These are phyloP conservation scores for Cosmorhoe ocellata DNA, from an alignment of 2,888 invertebrate genomes.

Conservation along the genomic window DNA sequence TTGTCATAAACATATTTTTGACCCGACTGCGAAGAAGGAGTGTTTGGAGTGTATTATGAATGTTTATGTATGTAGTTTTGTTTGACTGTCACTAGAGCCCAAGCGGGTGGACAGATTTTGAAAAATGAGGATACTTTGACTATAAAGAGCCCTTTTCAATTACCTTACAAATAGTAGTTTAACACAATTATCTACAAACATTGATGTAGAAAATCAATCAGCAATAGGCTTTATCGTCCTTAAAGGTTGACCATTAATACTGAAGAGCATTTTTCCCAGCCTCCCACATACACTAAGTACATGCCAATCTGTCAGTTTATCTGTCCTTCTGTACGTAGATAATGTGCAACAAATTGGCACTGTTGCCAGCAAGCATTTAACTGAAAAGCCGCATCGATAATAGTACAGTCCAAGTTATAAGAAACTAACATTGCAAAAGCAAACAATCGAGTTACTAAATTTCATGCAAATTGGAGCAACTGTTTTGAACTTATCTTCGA, in stretches of 20 bases:
- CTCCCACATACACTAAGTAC: conserved; percentile 51
- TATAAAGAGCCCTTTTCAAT: too few relatives aligned
- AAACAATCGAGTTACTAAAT: too few relatives aligned
- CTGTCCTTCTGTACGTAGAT: conserved; percentile 55
- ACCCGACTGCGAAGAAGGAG: too few relatives aligned
- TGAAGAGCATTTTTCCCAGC: conserved; percentile 46
- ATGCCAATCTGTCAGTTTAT: conserved; percentile 63
- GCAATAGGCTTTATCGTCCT: conserved; percentile 27
- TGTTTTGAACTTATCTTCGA: too few relatives aligned
- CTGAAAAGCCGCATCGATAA: conserved; percentile 62
- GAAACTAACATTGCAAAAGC: background rate
- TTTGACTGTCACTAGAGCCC: too few relatives aligned
- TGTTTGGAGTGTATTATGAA: too few relatives aligned
- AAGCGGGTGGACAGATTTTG: too few relatives aligned
- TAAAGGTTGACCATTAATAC: conserved; percentile 41
- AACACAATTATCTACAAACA: background rate
- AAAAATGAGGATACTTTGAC: too few relatives aligned
- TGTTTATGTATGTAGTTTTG: too few relatives aligned
- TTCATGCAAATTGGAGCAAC: too few relatives aligned
- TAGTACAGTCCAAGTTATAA: conserved; percentile 27
- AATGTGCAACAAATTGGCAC: conserved; percentile 75
- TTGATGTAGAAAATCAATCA: conserved; percentile 1
- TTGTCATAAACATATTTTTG: too few relatives aligned
- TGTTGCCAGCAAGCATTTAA: conserved; percentile 64
- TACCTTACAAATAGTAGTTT: too few relatives aligned